Conservation (phyloP, 2,797 vertebrate genomes). For the Acrossocheilus fasciatus region DNA sequence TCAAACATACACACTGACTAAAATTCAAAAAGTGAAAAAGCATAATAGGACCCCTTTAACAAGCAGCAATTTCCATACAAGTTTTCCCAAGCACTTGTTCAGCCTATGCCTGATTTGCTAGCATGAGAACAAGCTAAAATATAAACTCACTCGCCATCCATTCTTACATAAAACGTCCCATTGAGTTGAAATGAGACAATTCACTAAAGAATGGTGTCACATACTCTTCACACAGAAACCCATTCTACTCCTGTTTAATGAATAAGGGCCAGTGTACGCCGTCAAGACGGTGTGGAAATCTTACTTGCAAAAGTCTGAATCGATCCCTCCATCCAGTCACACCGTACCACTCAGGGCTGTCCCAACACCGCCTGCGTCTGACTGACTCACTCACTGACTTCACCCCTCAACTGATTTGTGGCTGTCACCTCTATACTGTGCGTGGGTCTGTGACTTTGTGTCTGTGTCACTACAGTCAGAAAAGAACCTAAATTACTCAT, state of each 20-base stretch:
- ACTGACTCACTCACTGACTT: conserved; percentile 38
- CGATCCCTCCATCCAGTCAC: conserved; percentile 12
- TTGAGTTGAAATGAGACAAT: conserved; percentile 21
- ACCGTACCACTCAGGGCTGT: conserved; percentile 32
- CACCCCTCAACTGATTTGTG: conserved; percentile 17
- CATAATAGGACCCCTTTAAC: too few relatives aligned
- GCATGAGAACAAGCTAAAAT: conserved; percentile 17
- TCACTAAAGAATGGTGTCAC: conserved; percentile 15
- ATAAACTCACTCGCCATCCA: not conserved
- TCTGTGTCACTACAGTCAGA: not conserved
- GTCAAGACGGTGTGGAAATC: conserved; percentile 1
- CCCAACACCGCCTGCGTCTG: conserved; percentile 12
- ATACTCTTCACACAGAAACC: conserved; percentile 10
- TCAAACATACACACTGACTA: too few relatives aligned
- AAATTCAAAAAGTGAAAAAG: too few relatives aligned
- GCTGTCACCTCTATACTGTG: not conserved
- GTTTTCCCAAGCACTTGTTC: not conserved
- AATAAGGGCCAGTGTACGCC: not conserved
- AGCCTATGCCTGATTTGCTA: not conserved
- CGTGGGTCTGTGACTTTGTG: not conserved
- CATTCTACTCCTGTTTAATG: conserved; percentile 13
- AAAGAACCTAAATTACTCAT: conserved; percentile 12
- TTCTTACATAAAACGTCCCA: conserved; percentile 14
- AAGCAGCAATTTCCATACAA: not conserved
- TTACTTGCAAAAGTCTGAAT: not conserved